Conservation (phyloP, 2,797 vertebrate species). For the Cyclopterus lumpus region DNA sequence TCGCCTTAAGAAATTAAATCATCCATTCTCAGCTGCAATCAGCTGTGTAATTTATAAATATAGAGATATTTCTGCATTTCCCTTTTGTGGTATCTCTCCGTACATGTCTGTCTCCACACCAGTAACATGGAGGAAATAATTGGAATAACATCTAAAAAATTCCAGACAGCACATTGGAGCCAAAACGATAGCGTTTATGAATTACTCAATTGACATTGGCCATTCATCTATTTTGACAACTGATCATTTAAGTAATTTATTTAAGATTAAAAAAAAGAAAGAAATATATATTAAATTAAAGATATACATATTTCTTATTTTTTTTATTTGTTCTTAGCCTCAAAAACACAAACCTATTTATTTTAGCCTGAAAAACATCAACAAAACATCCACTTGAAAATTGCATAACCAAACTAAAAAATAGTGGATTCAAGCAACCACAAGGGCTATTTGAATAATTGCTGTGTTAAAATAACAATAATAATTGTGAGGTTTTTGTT, state of each 20-base stretch:
- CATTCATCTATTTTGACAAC: background rate
- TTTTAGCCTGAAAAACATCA: no score
- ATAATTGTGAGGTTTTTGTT: no score
- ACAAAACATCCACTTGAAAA: no score
- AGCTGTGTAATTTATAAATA: background rate
- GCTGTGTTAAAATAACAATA: no score
- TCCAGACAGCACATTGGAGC: background rate
- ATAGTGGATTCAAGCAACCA: no score
- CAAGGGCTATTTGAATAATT: no score
- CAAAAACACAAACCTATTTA: no score
- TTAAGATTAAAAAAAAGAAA: background rate
- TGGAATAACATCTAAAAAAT: background rate
- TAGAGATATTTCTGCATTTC: background rate
- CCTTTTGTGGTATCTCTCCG: background rate
- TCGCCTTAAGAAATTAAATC: background rate
- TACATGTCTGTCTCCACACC: background rate
- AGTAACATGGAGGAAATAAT: background rate
- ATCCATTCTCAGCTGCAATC: background rate
- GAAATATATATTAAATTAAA: no score
- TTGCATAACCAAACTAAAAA: no score
- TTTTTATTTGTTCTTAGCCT: no score
- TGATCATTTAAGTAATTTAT: background rate
- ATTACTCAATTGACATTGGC: background rate
- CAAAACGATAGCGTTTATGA: background rate
- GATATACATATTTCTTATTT: no score